phyloP scores from a whole-genome alignment of 2,113 vertebrate species.

The Boleophthalmus pectinirostris region DNA sequence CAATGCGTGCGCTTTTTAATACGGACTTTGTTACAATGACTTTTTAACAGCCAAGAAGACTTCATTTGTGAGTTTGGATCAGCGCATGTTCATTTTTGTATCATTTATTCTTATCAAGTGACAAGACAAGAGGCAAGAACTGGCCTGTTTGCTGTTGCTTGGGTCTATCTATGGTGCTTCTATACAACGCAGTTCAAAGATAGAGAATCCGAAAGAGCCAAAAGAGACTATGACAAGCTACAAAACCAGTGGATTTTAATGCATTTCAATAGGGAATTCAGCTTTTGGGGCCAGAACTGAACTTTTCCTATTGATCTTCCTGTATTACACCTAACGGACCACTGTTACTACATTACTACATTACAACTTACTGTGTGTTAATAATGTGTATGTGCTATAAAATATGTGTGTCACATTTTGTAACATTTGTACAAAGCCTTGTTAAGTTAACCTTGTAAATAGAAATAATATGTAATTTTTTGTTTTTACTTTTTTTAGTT shows the following conservation, averaged over 20 bases:
- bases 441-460: conserved; percentile 84
- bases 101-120: conserved; percentile 9
- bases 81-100: conserved; percentile 4
- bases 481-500: conserved; percentile 58
- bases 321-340: conserved; percentile 11
- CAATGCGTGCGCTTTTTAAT: conserved; percentile 49
- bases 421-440: conserved; percentile 85
- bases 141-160: conserved; percentile 19
- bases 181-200: not conserved
- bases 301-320: conserved; percentile 43
- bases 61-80: conserved; percentile 11
- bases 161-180: conserved; percentile 49
- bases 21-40: conserved; percentile 38
- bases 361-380: conserved; percentile 42
- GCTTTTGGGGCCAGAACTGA: conserved; percentile 9
- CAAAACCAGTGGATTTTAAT: conserved; percentile 5
- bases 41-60: conserved; percentile 52
- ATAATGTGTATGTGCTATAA: conserved; percentile 54
- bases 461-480: conserved; percentile 73
- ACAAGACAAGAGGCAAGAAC: conserved; percentile 11
- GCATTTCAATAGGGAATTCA: conserved; percentile 32
- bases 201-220: conserved; percentile 13
- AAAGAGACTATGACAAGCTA: conserved; percentile 3
- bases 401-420: conserved; percentile 68
- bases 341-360: conserved; percentile 31